These are phyloP conservation scores for Epistrophe eligans DNA, from an alignment of 2,888 invertebrate genomes.

Conservation along the genomic window DNA sequence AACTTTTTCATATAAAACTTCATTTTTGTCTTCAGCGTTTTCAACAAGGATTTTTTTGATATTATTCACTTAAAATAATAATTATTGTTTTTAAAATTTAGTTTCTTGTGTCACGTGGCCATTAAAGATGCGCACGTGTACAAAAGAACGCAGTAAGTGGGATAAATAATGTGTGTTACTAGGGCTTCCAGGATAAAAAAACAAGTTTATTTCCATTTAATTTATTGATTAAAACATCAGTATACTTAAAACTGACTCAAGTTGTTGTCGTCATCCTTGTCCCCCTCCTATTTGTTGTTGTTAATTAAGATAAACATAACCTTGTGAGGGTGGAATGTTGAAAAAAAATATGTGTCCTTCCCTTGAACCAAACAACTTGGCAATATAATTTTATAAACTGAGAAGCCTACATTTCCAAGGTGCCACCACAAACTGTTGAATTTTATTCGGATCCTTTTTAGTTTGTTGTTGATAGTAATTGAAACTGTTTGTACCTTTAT, in stretches of 20 bases:
- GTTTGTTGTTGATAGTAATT: constrained; percentile 8
- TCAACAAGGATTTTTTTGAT: too few relatives aligned
- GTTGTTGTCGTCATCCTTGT: constrained; percentile 45
- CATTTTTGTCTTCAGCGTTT: not conserved
- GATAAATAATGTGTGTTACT: constrained; percentile 30
- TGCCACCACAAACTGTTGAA: constrained; percentile 55
- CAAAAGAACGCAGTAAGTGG: constrained; percentile 28
- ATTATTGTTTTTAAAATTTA: constrained; percentile 20
- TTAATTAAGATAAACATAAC: constrained; percentile 51
- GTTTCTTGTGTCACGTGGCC: constrained; percentile 58
- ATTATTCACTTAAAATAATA: not conserved
- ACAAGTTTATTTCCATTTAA: constrained; percentile 16
- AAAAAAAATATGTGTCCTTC: constrained; percentile 6
- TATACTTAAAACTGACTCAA: constrained; percentile 7
- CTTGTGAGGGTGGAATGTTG: constrained; percentile 1
- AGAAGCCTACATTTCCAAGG: constrained; percentile 11
- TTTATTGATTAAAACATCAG: constrained; percentile 55
- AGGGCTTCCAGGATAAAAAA: constrained; percentile 16
- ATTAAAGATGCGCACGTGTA: constrained; percentile 58
- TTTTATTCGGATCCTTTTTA: constrained; percentile 33
- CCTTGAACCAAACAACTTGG: constrained; percentile 17
- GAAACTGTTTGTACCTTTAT: not conserved
- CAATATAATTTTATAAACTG: constrained; percentile 46
- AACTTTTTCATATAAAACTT: not conserved
- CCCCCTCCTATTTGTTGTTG: constrained; percentile 9